These are phyloP conservation scores for Sebastes oblongus DNA, from an alignment of 2,797 vertebrate species.

Conservation along the genomic window DNA sequence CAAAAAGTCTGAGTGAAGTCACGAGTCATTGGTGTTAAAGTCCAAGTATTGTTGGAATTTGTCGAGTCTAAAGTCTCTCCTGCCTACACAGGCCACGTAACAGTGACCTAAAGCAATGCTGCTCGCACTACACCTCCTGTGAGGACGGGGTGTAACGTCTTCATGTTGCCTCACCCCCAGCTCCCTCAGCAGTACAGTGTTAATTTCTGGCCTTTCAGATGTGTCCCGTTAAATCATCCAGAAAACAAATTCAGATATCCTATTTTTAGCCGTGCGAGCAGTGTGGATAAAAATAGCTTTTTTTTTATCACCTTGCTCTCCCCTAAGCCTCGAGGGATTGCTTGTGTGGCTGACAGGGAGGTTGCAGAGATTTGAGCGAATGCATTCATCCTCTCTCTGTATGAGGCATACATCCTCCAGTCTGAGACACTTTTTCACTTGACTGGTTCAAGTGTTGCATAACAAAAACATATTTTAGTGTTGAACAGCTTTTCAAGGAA, in stretches of 20 bases:
- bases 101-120: neutral
- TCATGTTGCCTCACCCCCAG: neutral
- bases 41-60: neutral
- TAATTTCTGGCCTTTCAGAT: neutral
- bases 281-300: conserved; percentile 23
- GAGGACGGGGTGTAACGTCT: neutral
- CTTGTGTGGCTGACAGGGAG: neutral
- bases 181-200: neutral
- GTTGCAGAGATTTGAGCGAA: neutral
- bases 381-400: neutral
- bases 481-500: neutral
- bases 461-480: neutral
- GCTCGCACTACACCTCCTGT: neutral
- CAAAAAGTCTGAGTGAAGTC: no score
- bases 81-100: no score
- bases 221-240: neutral
- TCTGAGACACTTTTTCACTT: neutral
- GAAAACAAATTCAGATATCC: neutral
- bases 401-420: neutral
- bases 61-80: no score
- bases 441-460: neutral
- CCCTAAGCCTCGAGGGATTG: neutral
- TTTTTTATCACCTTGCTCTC: neutral
- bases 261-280: conserved; percentile 27
- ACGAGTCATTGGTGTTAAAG: no score